A percentile compares a stretch with the other conserved stretches of the same genome.
Evolutionary conservation across 2,113 vertebrate species (phyloP).

Genomic region (Pomatostomus ruficeps): DNA sequence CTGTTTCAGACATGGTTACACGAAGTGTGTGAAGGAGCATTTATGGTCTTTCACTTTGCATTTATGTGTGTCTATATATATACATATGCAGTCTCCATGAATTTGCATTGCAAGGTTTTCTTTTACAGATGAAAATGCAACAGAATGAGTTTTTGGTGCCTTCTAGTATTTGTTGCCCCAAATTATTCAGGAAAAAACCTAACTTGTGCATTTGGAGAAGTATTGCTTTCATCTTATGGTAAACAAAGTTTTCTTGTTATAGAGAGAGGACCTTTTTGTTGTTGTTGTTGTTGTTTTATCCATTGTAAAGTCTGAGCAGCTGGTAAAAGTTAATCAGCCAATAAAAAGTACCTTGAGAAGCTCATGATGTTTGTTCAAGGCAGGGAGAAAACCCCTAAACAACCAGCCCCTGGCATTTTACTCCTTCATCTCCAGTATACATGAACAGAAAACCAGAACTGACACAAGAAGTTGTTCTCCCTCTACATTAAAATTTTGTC

Average conservation of each 20-base stretch:
- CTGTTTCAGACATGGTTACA: not conserved
- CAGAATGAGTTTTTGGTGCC: not conserved
- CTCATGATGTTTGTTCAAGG: not conserved
- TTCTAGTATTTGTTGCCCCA: not conserved
- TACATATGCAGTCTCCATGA: not conserved
- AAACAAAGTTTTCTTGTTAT: not conserved
- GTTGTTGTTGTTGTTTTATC: slow-evolving; percentile 1
- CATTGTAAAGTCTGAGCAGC: not conserved
- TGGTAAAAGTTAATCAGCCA: not conserved
- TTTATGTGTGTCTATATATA: not conserved
- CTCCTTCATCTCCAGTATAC: not conserved
- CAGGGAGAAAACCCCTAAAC: not conserved
- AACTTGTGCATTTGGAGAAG: not conserved
- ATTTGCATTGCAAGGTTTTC: not conserved
- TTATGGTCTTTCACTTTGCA: not conserved
- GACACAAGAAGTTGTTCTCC: not conserved
- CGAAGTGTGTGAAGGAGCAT: not conserved
- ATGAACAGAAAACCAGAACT: not conserved
- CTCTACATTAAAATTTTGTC: not conserved
- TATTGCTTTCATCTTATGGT: not conserved
- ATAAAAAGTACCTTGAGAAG: not conserved
- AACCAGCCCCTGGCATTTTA: not conserved
- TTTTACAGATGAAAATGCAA: not conserved
- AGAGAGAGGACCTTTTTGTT: not conserved
- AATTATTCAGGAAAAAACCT: not conserved